These are phyloP conservation scores for Aphelocoma coerulescens DNA, from an alignment of 2,113 vertebrate genomes.

Conservation along the genomic window DNA sequence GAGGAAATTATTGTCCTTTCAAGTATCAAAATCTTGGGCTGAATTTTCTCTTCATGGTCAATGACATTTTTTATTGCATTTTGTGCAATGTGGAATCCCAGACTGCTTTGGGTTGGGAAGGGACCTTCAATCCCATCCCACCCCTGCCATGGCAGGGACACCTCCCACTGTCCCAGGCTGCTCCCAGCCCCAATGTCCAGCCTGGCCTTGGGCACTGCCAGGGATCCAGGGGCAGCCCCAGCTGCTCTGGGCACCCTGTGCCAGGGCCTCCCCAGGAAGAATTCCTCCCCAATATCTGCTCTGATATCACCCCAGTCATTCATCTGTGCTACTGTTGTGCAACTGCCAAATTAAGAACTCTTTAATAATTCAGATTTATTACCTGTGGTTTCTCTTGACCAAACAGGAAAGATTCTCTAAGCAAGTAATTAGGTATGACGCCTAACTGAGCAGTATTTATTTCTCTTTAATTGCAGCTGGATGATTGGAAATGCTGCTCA, in stretches of 20 bases:
- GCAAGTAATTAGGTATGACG: not conserved
- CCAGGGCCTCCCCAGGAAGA: not conserved
- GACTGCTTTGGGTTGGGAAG: not conserved
- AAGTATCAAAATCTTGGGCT: not conserved
- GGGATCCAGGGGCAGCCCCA: not conserved
- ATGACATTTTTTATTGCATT: not conserved
- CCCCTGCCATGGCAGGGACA: not conserved
- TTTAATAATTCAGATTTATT: not conserved
- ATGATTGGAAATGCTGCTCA: not conserved
- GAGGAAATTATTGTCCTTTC: not conserved
- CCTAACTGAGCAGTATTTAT: not conserved
- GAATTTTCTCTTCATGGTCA: not conserved
- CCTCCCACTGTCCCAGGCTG: not conserved
- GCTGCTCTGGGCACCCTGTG: not conserved
- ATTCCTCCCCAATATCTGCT: not conserved
- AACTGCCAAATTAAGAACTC: not conserved
- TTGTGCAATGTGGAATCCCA: not conserved
- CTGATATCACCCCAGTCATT: not conserved
- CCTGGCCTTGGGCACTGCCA: not conserved
- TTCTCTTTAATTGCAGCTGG: not conserved
- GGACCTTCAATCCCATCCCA: rapidly evolving
- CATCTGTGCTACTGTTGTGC: not conserved
- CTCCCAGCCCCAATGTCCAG: not conserved
- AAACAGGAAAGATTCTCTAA: not conserved
- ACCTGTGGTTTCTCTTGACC: not conserved